Percentiles rank a stretch among this genome's conserved stretches.
phyloP scores from a whole-genome alignment of 1,140 invertebrate genomes.

The Sinella curviseta region DNA sequence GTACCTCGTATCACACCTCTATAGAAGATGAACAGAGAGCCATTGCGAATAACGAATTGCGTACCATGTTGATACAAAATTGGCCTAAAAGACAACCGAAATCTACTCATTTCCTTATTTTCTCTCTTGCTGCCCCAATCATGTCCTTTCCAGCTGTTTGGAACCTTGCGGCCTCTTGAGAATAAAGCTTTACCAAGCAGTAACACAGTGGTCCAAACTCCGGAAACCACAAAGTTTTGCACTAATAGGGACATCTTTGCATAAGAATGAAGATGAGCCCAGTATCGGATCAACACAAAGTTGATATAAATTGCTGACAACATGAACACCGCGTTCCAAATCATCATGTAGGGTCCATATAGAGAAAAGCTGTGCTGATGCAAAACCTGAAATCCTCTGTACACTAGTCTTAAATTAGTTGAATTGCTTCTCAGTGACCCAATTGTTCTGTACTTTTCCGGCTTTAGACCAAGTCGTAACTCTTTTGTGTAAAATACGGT shows the following conservation, averaged over 20 bases:
- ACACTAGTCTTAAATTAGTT: background rate
- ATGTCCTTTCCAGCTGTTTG: background rate
- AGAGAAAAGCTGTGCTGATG: too few species aligned
- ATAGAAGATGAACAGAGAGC: background rate
- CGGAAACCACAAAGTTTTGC: background rate
- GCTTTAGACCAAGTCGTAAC: too few species aligned
- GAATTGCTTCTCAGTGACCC: background rate
- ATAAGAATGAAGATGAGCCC: background rate
- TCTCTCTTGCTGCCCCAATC: background rate
- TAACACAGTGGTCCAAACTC: background rate
- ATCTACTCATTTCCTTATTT: background rate
- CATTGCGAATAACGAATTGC: background rate
- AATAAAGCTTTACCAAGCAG: background rate
- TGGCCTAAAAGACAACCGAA: background rate
- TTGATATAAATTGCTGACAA: background rate
- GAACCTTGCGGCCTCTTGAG: background rate
- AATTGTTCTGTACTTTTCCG: too few species aligned
- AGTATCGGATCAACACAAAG: background rate
- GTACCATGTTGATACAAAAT: background rate
- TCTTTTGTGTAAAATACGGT: too few species aligned
- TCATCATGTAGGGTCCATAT: background rate
- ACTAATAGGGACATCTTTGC: background rate
- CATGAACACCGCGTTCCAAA: background rate
- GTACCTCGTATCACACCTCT: background rate
- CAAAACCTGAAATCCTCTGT: background rate